These are phyloP conservation scores for Leptodactylus fallax DNA, from an alignment of 2,797 vertebrate genomes.

Conservation along the genomic window DNA sequence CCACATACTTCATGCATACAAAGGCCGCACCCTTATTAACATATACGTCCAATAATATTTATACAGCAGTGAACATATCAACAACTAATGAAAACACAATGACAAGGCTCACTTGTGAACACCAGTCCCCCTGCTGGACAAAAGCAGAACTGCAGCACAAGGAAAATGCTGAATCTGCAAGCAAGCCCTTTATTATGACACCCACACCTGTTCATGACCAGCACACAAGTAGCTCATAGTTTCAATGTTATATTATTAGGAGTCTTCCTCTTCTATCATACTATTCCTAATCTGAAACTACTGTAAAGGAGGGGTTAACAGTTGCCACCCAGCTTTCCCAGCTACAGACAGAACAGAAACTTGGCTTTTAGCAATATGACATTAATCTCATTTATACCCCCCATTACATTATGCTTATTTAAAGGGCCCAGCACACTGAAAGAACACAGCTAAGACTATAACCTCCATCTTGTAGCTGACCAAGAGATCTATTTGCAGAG, in stretches of 20 bases:
- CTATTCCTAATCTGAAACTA: not conserved
- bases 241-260: not conserved
- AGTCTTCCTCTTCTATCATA: not conserved
- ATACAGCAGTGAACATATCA: not conserved
- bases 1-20: not conserved
- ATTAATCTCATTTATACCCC: too few relatives aligned
- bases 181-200: not conserved
- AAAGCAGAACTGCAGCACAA: not conserved
- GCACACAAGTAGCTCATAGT: not conserved
- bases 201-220: not conserved
- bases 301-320: too few relatives aligned
- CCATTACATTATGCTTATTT: not conserved
- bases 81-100: not conserved
- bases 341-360: not conserved
- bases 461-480: not conserved
- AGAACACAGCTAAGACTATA: not conserved
- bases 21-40: not conserved
- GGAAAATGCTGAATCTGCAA: slow-evolving; percentile 7
- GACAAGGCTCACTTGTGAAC: not conserved
- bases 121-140: not conserved
- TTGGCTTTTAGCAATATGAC: not conserved
- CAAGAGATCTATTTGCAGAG: not conserved
- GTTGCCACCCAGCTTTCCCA: not conserved
- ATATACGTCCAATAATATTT: not conserved
- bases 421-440: too few relatives aligned